phyloP scores from a whole-genome alignment of 2,888 invertebrate genomes.

The Stictocephala bisonia region DNA sequence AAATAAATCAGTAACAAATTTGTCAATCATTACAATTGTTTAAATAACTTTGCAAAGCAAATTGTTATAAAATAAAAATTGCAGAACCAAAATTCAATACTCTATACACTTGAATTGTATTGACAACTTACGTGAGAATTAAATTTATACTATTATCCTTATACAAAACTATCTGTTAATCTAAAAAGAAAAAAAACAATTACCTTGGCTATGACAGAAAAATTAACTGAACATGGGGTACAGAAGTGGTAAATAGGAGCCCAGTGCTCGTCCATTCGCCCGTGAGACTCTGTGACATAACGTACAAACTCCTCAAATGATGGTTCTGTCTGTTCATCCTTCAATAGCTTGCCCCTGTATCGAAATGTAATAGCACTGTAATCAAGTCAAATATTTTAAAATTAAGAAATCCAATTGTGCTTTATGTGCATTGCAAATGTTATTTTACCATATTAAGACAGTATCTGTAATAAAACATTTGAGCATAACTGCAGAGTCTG shows the following conservation, averaged over 20 bases:
- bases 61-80: too few species aligned
- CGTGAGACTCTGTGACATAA: conserved; percentile 79
- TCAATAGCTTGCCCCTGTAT: conserved; percentile 52
- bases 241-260: conserved; percentile 85
- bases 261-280: conserved; percentile 86
- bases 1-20: too few species aligned
- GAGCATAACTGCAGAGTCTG: too few species aligned
- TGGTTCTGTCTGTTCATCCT: conserved; percentile 67
- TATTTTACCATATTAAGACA: too few species aligned
- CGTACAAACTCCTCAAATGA: conserved; percentile 84
- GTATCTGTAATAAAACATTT: too few species aligned
- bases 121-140: too few species aligned
- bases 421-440: too few species aligned
- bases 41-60: too few species aligned
- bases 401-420: too few species aligned
- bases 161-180: not conserved
- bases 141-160: not conserved
- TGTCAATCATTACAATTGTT: too few species aligned
- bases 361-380: conserved; percentile 48
- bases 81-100: too few species aligned
- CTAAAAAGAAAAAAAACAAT: not conserved
- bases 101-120: too few species aligned
- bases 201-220: conserved; percentile 73
- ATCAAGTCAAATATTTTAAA: not conserved
- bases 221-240: conserved; percentile 81